These are phyloP conservation scores for rabbit (Oryctolagus cuniculus) DNA, from an alignment of 2,113 vertebrate species.

Conservation along the genomic window DNA sequence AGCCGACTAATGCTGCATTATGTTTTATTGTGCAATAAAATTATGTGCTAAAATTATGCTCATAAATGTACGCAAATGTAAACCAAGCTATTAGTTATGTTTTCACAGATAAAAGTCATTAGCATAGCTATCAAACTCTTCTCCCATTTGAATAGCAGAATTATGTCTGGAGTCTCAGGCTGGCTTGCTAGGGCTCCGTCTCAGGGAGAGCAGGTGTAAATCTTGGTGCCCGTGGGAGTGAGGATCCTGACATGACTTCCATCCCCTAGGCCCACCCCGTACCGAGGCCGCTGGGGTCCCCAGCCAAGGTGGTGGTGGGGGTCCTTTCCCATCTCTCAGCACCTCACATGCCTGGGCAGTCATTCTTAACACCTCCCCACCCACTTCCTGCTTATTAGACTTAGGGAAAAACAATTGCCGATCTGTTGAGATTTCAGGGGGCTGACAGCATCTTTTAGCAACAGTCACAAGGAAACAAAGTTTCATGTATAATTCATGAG, in stretches of 20 bases:
- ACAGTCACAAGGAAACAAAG: constrained; percentile 86
- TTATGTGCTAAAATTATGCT: constrained; percentile 92
- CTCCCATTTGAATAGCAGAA: constrained; percentile 92
- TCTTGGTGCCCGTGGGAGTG: constrained; percentile 84
- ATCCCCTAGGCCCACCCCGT: neutral
- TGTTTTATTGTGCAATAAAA: constrained; percentile 94
- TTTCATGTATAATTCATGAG: constrained; percentile 91
- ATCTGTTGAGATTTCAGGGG: constrained; percentile 86
- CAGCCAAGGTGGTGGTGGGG: constrained; percentile 36
- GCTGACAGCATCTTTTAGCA: constrained; percentile 88
- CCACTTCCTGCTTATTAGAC: constrained; percentile 86
- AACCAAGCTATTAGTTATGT: constrained; percentile 94
- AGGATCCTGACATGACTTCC: constrained; percentile 69
- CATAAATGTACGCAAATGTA: constrained; percentile 93
- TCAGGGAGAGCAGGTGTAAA: constrained; percentile 88
- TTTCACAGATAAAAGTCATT: constrained; percentile 94
- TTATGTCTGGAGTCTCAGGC: constrained; percentile 89
- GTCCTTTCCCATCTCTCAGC: constrained; percentile 39
- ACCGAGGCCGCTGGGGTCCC: constrained; percentile 16
- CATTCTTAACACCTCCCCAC: constrained; percentile 83
- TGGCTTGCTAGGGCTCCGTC: constrained; percentile 84
- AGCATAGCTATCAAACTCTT: constrained; percentile 93
- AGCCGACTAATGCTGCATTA: constrained; percentile 90
- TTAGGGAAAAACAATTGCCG: constrained; percentile 86
- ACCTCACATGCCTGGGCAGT: constrained; percentile 73